Percentiles rank a stretch among this genome's conserved stretches.
These are phyloP conservation scores for Erpetoichthys calabaricus DNA, from an alignment of 2,797 vertebrate species.

Conservation along the genomic window DNA sequence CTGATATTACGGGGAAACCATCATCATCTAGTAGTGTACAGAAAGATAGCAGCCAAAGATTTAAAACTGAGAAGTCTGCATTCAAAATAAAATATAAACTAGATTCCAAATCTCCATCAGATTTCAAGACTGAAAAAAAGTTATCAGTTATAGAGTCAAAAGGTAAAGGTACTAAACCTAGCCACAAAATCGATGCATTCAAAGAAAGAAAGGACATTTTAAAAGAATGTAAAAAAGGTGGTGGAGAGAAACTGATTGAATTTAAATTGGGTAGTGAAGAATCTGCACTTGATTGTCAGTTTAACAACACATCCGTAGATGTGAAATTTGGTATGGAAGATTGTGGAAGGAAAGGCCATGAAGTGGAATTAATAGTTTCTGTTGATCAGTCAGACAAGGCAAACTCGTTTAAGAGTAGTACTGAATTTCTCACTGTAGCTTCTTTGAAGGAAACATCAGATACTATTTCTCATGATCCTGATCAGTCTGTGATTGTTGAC, in stretches of 20 bases:
- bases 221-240: slow-evolving; percentile 50
- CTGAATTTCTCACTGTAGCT: no score
- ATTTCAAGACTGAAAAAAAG: slow-evolving; percentile 56
- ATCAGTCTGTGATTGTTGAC: no score
- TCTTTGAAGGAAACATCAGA: no score
- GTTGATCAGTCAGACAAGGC: no score
- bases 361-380: no score
- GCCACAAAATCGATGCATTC: slow-evolving; percentile 28
- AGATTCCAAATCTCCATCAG: slow-evolving; percentile 50
- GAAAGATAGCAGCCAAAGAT: slow-evolving; percentile 38
- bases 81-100: slow-evolving; percentile 60
- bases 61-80: slow-evolving; percentile 44
- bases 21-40: slow-evolving; percentile 25
- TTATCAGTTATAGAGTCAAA: slow-evolving; percentile 45
- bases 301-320: no score
- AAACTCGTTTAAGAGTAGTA: no score
- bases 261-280: no score
- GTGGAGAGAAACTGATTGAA: slow-evolving; percentile 37
- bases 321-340: no score
- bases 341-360: no score
- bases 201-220: slow-evolving; percentile 57
- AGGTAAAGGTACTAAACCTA: slow-evolving; percentile 36
- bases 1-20: slow-evolving; percentile 12
- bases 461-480: no score
- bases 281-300: no score